These are phyloP conservation scores for Eublepharis macularius DNA, from an alignment of 2,113 vertebrate genomes.

Conservation along the genomic window DNA sequence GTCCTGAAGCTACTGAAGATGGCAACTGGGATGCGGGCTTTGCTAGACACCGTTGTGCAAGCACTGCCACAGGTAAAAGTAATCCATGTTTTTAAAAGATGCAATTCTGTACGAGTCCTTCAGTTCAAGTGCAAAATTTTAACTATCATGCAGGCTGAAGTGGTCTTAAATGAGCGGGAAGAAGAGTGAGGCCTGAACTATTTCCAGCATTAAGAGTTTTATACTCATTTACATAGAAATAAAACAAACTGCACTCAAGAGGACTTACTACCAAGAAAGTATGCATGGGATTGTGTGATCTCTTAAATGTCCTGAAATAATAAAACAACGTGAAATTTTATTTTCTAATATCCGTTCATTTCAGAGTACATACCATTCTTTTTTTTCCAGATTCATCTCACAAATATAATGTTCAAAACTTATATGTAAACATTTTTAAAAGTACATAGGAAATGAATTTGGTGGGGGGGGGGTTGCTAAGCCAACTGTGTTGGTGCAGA, in stretches of 20 bases:
- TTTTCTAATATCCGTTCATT: neutral
- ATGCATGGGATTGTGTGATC: neutral
- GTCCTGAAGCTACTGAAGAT: constrained; percentile 90
- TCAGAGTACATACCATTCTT: neutral
- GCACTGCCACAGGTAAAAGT: constrained; percentile 86
- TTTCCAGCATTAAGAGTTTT: neutral
- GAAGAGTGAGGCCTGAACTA: neutral
- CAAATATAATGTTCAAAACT: neutral
- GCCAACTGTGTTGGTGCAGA: neutral
- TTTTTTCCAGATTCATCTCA: too few relatives aligned
- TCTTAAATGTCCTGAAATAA: neutral
- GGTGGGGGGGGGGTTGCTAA: too few relatives aligned
- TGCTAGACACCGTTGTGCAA: constrained; percentile 89
- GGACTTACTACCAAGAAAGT: neutral
- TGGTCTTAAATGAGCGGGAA: neutral
- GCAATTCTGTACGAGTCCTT: neutral
- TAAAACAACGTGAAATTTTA: neutral
- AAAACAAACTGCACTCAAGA: neutral
- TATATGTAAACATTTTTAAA: neutral
- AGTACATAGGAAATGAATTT: neutral
- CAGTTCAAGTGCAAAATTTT: neutral
- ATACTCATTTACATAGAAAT: neutral
- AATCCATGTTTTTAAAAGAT: neutral
- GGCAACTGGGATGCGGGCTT: constrained; percentile 88
- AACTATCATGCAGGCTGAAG: neutral